A percentile compares a stretch with the other conserved stretches of the same genome.
Evolutionary conservation across 2,797 vertebrate genomes (phyloP).

Genomic region (Sandelia bainsii): DNA sequence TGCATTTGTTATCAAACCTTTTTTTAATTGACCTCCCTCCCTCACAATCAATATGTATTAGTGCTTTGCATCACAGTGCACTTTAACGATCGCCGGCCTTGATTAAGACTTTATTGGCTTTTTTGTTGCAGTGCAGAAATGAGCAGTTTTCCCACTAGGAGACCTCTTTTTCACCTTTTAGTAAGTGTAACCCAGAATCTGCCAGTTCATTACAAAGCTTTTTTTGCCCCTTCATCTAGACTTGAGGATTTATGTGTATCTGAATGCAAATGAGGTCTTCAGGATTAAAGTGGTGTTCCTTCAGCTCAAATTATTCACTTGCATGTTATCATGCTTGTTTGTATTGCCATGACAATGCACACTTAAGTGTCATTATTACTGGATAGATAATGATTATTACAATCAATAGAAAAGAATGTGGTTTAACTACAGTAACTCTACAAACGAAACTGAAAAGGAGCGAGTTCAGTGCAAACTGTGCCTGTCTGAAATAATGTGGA

Average conservation of each 20-base stretch:
- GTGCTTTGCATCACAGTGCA: slow-evolving; percentile 61
- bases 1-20: slow-evolving; percentile 70
- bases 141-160: slow-evolving; percentile 59
- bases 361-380: slow-evolving; percentile 45
- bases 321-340: slow-evolving; percentile 56
- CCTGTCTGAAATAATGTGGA: slow-evolving; percentile 23
- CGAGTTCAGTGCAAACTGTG: neutral
- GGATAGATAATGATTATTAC: slow-evolving; percentile 31
- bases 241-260: slow-evolving; percentile 72
- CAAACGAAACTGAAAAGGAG: slow-evolving; percentile 5
- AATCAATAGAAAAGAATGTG: slow-evolving; percentile 8
- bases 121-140: slow-evolving; percentile 57
- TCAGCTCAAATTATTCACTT: slow-evolving; percentile 52
- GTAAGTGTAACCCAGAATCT: slow-evolving; percentile 57
- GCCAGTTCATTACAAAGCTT: slow-evolving; percentile 64
- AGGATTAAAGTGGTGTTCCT: slow-evolving; percentile 50
- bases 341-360: slow-evolving; percentile 27
- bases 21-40: slow-evolving; percentile 62
- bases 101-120: slow-evolving; percentile 61
- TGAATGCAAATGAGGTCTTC: slow-evolving; percentile 75
- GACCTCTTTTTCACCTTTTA: slow-evolving; percentile 73
- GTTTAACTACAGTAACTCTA: neutral
- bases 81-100: slow-evolving; percentile 56
- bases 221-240: slow-evolving; percentile 21
- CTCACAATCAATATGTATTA: slow-evolving; percentile 65